Percentiles rank a stretch among this genome's conserved stretches.
phyloP scores from a whole-genome alignment of 2,797 vertebrate genomes.

The Coilia nasus region DNA sequence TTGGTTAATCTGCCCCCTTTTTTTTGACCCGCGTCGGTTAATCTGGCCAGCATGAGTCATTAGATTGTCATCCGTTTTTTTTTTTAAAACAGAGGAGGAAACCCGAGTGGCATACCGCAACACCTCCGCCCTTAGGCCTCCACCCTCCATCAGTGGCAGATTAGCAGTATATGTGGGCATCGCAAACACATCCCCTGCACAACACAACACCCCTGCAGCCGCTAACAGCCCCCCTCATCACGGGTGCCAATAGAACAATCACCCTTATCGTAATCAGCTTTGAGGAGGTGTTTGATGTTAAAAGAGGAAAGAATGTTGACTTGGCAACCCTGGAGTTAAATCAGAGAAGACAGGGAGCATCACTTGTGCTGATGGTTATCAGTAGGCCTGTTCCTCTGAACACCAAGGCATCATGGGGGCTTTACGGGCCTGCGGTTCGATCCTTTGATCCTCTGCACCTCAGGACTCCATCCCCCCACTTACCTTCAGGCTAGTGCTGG shows the following conservation, averaged over 20 bases:
- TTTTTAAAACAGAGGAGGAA: constrained; percentile 31
- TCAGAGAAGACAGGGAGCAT: neutral
- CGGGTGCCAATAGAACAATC: constrained; percentile 46
- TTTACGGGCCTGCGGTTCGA: neutral
- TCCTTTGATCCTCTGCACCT: constrained; percentile 11
- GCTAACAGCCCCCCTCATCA: neutral
- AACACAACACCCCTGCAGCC: neutral
- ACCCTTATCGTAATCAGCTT: constrained; percentile 15
- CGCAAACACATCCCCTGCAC: constrained; percentile 21
- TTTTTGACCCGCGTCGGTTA: constrained; percentile 52
- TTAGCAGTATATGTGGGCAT: constrained; percentile 19
- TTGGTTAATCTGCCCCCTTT: constrained; percentile 53
- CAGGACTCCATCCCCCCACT: neutral
- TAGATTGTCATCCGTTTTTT: constrained; percentile 45
- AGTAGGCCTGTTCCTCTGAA: neutral
- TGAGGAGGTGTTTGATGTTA: neutral
- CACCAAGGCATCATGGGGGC: constrained; percentile 12
- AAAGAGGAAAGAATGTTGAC: neutral
- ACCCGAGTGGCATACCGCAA: constrained; percentile 41
- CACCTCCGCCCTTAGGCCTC: constrained; percentile 34
- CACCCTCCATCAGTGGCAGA: constrained; percentile 32
- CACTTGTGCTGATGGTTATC: neutral
- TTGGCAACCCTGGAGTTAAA: neutral
- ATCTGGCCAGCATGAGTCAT: constrained; percentile 50
- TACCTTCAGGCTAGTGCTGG: neutral